phyloP scores from a whole-genome alignment of 2,888 invertebrate genomes.

The Mongoloraphidia duomilia region DNA sequence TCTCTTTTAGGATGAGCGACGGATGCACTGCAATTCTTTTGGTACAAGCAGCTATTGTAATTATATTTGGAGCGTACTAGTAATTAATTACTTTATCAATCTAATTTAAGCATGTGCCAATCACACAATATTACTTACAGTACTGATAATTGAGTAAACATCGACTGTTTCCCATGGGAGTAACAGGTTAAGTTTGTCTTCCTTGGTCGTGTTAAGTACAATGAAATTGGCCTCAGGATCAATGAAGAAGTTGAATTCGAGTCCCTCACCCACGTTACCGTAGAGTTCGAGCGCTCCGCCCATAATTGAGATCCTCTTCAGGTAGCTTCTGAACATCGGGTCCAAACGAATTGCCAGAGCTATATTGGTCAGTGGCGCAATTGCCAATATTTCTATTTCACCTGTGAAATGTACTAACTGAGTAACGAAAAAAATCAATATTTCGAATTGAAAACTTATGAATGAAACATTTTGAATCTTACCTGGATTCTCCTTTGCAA shows the following conservation, averaged over 20 bases:
- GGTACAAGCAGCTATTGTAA: too few species aligned
- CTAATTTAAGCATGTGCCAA: too few species aligned
- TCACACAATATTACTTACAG: too few species aligned
- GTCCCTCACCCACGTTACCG: constrained; percentile 26
- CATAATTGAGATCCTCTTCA: constrained; percentile 24
- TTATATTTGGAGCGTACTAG: background rate
- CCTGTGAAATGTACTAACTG: constrained; percentile 17
- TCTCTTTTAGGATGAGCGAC: too few species aligned
- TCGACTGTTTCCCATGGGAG: constrained; percentile 35
- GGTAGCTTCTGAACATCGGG: constrained; percentile 20
- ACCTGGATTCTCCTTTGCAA: constrained; percentile 25
- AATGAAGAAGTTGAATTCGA: constrained; percentile 42
- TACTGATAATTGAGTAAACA: background rate
- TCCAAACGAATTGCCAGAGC: constrained; percentile 34
- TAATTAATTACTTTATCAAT: too few species aligned
- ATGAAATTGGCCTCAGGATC: constrained; percentile 45
- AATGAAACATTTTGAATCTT: constrained; percentile 1
- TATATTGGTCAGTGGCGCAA: constrained; percentile 41
- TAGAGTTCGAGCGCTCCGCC: constrained; percentile 24
- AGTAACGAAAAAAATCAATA: too few species aligned
- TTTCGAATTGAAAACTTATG: background rate
- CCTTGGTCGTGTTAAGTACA: constrained; percentile 27
- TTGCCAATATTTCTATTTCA: constrained; percentile 24
- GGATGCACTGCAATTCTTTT: too few species aligned
- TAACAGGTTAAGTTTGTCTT: constrained; percentile 21